Evolutionary conservation across 2,113 vertebrate species (phyloP), one percentile per base, ranked within the genome.

Genomic region (Xenopus laevis): DNA sequence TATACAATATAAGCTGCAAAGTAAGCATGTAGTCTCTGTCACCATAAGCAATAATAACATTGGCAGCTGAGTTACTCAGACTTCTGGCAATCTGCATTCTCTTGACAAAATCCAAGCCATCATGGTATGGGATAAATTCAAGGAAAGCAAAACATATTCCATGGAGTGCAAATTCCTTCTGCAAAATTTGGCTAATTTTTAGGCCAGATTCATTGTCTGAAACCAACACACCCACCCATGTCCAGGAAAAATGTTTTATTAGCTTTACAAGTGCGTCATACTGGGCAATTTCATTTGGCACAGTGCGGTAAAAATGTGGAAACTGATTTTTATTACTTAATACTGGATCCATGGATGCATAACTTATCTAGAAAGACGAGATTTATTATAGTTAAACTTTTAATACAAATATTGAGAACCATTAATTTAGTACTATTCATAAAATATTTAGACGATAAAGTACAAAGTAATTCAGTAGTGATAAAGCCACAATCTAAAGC

Each of bases 301-400:
- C 71, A 30, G 64, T 65, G 47, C 64, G 71, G 30, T 74, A 74
- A 16, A 66, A 65, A 5, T n/a, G 58, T 2, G 71, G 71, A 66
- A 74, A 74, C 50, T 66, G 50, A 4, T 58, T 18, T 45, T 74
- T 74, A 58, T 74, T 50, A 65, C 64, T 65, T 10, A 74, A 20
- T 10, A 66, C n/a, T 1, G 71, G 17, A 45, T 74, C 71, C 50
- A 74, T 65, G 10, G 71, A 44, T 10, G 62, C 23, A 59, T 65
- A 74, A 45, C 47, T 74, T 12, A 74, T 59, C 71, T 74, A 30
- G 1, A 58, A 65, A 23, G 17, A 55, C 15, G 18, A n/a, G 15
- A 50, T 50, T 12, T 50, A 50, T 50, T 13, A 47, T 47, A 11
- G 9, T 11, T 47, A 47, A 47, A 47, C 46, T 47, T 47, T 47